A percentile compares a stretch with the other conserved stretches of the same genome.
These are phyloP conservation scores for Melanostigma gelatinosum DNA, from an alignment of 2,113 vertebrate genomes.

Conservation along the genomic window DNA sequence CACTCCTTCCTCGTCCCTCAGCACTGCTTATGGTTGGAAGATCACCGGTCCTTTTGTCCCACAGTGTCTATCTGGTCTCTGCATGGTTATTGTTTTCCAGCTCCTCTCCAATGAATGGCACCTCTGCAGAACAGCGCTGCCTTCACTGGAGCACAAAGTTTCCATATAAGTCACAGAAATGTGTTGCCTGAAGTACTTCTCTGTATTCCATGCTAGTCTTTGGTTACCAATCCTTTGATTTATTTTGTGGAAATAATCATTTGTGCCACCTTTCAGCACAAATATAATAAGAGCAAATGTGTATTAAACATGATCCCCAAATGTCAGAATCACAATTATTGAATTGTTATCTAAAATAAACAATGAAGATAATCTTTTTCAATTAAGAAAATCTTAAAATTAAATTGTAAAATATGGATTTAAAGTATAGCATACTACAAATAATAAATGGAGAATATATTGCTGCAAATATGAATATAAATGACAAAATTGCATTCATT, in stretches of 20 bases:
- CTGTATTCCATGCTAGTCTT: not conserved
- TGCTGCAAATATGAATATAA: not conserved
- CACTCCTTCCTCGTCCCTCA: conserved; percentile 41
- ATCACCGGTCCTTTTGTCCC: conserved; percentile 33
- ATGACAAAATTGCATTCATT: not conserved
- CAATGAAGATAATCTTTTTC: not conserved
- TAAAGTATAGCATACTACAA: not conserved
- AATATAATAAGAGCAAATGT: not conserved
- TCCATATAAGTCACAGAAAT: not conserved
- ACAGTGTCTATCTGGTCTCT: conserved; percentile 40
- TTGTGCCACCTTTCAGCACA: too few relatives aligned
- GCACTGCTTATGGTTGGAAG: conserved; percentile 39
- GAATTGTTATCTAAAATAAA: not conserved
- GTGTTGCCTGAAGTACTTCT: conserved; percentile 38
- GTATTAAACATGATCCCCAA: not conserved
- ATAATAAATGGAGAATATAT: not conserved
- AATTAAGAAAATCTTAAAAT: not conserved
- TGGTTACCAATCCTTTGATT: not conserved
- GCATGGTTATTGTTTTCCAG: conserved; percentile 63
- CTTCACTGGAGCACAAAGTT: conserved; percentile 10
- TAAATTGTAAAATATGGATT: not conserved
- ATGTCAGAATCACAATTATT: not conserved
- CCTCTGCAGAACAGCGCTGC: conserved; percentile 8
- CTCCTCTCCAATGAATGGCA: conserved; percentile 26
- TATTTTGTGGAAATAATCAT: not conserved